Conservation (phyloP, 1,140 invertebrate species). For the Caenorhabditis briggsae region DNA sequence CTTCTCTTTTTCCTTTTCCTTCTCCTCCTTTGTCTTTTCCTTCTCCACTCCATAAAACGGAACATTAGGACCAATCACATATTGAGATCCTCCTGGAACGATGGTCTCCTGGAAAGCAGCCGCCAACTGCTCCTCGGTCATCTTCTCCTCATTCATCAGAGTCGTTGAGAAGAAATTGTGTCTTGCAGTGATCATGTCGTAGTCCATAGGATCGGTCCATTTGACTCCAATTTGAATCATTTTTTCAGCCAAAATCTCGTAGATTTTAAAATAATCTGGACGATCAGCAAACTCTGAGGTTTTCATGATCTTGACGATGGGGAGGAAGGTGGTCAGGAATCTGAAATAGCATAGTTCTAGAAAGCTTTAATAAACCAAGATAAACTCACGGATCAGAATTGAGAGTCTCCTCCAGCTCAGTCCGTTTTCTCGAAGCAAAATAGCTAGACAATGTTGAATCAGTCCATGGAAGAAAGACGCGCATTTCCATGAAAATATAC, state of each 20-base stretch:
- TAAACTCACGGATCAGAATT: background rate
- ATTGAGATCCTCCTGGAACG: background rate
- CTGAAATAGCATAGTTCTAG: background rate
- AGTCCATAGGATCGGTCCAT: slow-evolving; percentile 25
- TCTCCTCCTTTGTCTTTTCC: background rate
- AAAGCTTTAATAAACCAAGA: too few species aligned
- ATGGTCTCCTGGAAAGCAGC: background rate
- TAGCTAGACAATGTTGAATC: slow-evolving; percentile 1
- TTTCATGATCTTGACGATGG: background rate
- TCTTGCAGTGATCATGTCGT: background rate
- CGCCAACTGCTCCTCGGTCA: background rate
- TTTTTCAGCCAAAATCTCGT: slow-evolving; percentile 2
- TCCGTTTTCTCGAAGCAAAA: background rate
- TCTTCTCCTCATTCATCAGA: background rate
- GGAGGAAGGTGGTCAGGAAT: background rate
- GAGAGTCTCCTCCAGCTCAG: background rate
- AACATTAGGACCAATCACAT: background rate
- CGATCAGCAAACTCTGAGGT: background rate
- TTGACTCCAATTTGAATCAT: background rate
- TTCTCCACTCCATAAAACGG: background rate
- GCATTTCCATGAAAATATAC: slow-evolving; percentile 3
- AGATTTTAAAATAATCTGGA: slow-evolving; percentile 19
- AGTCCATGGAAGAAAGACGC: slow-evolving; percentile 26
- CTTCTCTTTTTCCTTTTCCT: slow-evolving; percentile 19
- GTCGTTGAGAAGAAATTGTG: background rate